Conservation (phyloP, 2,797 vertebrate genomes). For the Aulostomus chinensis region DNA sequence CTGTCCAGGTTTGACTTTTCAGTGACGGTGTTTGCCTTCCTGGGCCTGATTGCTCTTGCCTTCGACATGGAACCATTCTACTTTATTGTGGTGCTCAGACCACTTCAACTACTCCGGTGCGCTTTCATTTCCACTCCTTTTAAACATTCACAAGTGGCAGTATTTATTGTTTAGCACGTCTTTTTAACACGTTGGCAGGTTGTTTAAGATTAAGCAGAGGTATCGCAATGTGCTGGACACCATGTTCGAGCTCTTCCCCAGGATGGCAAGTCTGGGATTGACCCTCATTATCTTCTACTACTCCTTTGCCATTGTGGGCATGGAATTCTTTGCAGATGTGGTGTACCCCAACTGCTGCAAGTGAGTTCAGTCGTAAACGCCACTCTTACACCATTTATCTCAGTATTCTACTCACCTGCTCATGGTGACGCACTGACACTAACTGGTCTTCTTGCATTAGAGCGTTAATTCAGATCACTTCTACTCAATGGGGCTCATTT, state of each 20-base stretch:
- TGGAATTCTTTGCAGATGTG: constrained; percentile 95
- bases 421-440: too few species aligned
- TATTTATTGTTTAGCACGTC: neutral
- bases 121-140: constrained; percentile 1
- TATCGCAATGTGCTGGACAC: constrained; percentile 97
- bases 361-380: constrained; percentile 73
- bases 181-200: constrained; percentile 66
- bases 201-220: constrained; percentile 95
- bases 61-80: constrained; percentile 97
- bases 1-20: constrained; percentile 92
- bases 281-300: constrained; percentile 98
- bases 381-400: neutral
- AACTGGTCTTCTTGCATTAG: too few species aligned
- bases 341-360: constrained; percentile 97
- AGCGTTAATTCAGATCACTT: neutral
- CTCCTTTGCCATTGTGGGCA: constrained; percentile 97
- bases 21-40: constrained; percentile 91
- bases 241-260: constrained; percentile 96
- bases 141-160: neutral
- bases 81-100: constrained; percentile 94
- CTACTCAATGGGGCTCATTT: neutral
- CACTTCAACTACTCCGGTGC: constrained; percentile 94
- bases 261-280: constrained; percentile 96
- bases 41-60: constrained; percentile 91
- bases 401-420: neutral